Evolutionary conservation across 2,113 vertebrate genomes (phyloP), one percentile per base, ranked within the genome.

Genomic region (Sisor rabdophorus): DNA sequence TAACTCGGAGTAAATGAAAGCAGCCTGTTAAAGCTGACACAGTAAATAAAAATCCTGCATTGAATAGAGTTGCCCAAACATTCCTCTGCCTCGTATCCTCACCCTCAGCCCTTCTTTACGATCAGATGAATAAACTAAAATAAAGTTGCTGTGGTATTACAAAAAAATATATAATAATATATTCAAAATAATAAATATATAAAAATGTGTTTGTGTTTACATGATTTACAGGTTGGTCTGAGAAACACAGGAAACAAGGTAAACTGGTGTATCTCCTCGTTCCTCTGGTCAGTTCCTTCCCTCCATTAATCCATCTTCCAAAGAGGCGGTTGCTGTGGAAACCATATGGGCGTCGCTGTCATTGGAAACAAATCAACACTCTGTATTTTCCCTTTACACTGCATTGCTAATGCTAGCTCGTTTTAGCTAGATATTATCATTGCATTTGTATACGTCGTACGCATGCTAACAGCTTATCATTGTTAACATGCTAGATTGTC

Each of bases 231-330:
- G 95, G 94, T 89, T 99, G 96, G 95, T 95, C 94, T 90, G 94
- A 96, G 78, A 89, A 92, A 86, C 95, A 98, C 94, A 93, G 95
- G 87, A 95, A 89, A 92, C 89, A 93, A 98, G 96, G 96, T 98
- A 88, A 55, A 87, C 32, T 58, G 48, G n/a, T 73, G 26, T n/a
- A 19, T 17, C 70, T 19, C 11, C 2, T 55, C 30, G 32, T 55
- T 7, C 6, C 24, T 59, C n/a, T 7, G 11, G 50, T 63, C 36
- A 60, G 71, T 73, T 47, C 48, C 20, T 20, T 26, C 20, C 1
- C 68, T 26, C 52, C 28, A 50, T 70, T 53, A 20, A 53, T 32
- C 11, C 26, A 2, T 52, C 47, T 6, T 68, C 26, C 48, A 70
- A 20, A 56, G 52, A 22, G 36, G 40, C 13, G n/a, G 20, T 12